Evolutionary conservation across 2,113 vertebrate genomes (phyloP), one percentile per base, ranked within the genome.

Genomic region (Apistogramma diplotaenia): DNA sequence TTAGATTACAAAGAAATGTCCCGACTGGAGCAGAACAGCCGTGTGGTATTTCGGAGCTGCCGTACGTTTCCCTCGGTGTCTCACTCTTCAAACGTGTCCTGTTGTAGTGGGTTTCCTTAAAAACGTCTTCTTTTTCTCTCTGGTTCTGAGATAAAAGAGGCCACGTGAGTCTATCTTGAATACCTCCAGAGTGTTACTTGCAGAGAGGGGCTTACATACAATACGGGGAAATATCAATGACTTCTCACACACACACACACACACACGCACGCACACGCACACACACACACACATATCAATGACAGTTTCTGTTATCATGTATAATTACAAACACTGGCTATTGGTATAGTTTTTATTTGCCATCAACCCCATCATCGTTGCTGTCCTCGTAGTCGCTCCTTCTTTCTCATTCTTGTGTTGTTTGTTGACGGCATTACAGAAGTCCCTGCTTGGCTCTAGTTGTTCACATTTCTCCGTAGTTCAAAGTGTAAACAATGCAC

Each of bases 251-350:
- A 89, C 79, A 29, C 29, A 3, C 29, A 29, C 29, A 29, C 31
- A 31, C 31, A 31, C 31, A 31, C 31, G 6, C 31, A 31, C 31
- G 6, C 33, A 35, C 33, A 33, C 33, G 8, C 33, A 33, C 33
- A 33, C 33, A 33, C 78, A 83, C 87, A 87, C 60, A 89, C 79
- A 87, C 21, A 65, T 5, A 87, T 82, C 72, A 58, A 81, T 5
- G 53, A 77, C 49, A 71, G 23, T 78, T 62, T 83, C 33, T 74
- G 83, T 71, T 74, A 83, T 59, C 76, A 86, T 79, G 83, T 82
- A 91, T 88, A 90, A 25, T 67, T 88, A 82, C 84, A 87, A 93
- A 92, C 89, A 90, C 86, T 77, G 62, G 60, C 56, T 79, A 56
- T 51, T 62, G 77, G 78, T 25, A 43, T 29, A 49, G 77, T 77